Evolutionary conservation across 2,888 invertebrate species (phyloP), one percentile per base, ranked within the genome.

Genomic region (Clistopyga incitator): DNA sequence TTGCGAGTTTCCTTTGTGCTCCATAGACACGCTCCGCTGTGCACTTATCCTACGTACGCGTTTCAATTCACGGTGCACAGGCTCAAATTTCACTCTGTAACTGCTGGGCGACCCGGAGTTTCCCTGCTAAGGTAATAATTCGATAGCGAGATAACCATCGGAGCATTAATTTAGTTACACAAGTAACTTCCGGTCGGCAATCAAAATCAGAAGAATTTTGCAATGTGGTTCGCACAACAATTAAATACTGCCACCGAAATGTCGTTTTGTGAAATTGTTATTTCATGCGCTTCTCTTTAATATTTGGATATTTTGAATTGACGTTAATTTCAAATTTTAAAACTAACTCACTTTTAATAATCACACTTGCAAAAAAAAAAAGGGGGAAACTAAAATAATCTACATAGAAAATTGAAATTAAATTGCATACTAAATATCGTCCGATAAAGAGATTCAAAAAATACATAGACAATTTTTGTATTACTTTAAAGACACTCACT

Each of bases 51-150:
- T 72, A 25, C 61, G 61, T 64, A 50, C 59, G 54, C n/a, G 65
- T 77, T 81, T 52, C 34, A 77, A 77, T 81, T 77, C 59, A 64
- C 81, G 71, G 25, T 50, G 42, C 34, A 38, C 70, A 50, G 65
- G 50, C 59, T 82, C 52, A 70, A 68, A 78, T 78, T 75, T 78
- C 74, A 70, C 68, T 68, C 61, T 52, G 25, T 54, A 54, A 52
- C 74, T 64, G 78, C 54, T 70, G 64, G 64, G 74, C 70, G 74
- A 75, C 47, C 54, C 68, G n/a, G 20, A 38, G 20, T 38, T 38
- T 18, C 64, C 64, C 34, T 38, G 2, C 59, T n/a, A 72, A 78
- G 45, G 64, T 74, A 78, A 78, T 70, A 64, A 78, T 75, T 64
- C 82, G 61, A 74, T 56, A 25, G 47, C 34, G 15, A 50, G 50